Evolutionary conservation across 2,113 vertebrate genomes (phyloP).

Genomic region (Chaenocephalus aceratus): DNA sequence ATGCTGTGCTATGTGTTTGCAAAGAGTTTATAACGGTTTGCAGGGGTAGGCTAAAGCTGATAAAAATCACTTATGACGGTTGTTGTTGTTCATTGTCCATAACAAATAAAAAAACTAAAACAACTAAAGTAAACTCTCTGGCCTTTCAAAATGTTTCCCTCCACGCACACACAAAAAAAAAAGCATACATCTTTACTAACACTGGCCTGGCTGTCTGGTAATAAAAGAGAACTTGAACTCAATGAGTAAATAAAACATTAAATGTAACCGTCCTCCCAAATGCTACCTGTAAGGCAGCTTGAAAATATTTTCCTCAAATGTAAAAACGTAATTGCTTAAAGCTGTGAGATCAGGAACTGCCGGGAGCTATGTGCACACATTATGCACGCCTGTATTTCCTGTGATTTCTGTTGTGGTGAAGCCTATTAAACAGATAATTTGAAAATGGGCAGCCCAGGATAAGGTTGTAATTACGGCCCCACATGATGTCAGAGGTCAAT

Average conservation of each 20-base stretch:
- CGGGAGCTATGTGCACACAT: slow-evolving; percentile 32
- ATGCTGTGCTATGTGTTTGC: background rate
- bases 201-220: no score
- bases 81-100: background rate
- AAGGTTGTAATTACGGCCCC: slow-evolving; percentile 25
- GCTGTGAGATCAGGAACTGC: slow-evolving; percentile 63
- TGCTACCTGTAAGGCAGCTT: slow-evolving; percentile 72
- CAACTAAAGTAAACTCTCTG: background rate
- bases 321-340: slow-evolving; percentile 76
- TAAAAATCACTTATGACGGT: background rate
- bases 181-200: background rate
- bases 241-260: background rate
- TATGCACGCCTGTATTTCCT: slow-evolving; percentile 46
- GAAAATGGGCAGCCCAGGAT: slow-evolving; percentile 22
- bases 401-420: slow-evolving; percentile 54
- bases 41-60: background rate
- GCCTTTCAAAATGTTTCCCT: background rate
- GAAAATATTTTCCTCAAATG: slow-evolving; percentile 72
- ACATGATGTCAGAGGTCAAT: slow-evolving; percentile 27
- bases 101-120: background rate
- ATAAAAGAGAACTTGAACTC: no score
- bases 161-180: background rate
- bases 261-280: background rate
- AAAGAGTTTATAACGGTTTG: background rate
- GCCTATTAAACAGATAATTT: slow-evolving; percentile 48